These are phyloP conservation scores for Karalla daura DNA, from an alignment of 2,797 vertebrate genomes.

Conservation along the genomic window DNA sequence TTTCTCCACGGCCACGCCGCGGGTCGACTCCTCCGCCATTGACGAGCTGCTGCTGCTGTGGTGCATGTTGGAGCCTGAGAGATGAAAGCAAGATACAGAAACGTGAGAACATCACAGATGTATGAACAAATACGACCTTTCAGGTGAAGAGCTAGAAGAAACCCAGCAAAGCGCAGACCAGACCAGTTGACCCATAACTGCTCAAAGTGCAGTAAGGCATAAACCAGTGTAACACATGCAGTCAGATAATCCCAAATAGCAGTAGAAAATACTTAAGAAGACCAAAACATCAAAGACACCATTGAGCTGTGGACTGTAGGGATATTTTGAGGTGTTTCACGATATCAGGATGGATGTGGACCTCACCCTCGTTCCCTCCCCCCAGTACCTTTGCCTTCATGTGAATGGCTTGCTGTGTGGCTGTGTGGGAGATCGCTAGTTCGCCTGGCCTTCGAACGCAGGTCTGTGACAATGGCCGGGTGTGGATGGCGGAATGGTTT, in stretches of 20 bases:
- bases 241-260: constrained; percentile 5
- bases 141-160: neutral
- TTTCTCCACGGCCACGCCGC: constrained; percentile 94
- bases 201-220: neutral
- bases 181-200: neutral
- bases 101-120: neutral
- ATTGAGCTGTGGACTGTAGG: too few relatives aligned
- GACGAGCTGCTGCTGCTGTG: constrained; percentile 83
- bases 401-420: constrained; percentile 78
- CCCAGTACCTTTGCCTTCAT: constrained; percentile 73
- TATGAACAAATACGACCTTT: neutral
- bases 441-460: constrained; percentile 73
- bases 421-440: constrained; percentile 71
- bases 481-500: constrained; percentile 10
- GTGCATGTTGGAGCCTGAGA: constrained; percentile 89
- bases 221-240: constrained; percentile 23
- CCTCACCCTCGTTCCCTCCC: neutral
- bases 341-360: neutral
- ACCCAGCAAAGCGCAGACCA: constrained; percentile 4
- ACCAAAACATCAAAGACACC: neutral
- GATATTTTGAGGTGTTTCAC: neutral
- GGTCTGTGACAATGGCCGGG: constrained; percentile 66
- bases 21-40: constrained; percentile 85
- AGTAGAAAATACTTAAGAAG: constrained; percentile 13
- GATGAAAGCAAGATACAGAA: constrained; percentile 18